Percentiles rank a stretch among this genome's conserved stretches.
Evolutionary conservation across 2,888 invertebrate species (phyloP).

Genomic region (Periphyllus acericola): DNA sequence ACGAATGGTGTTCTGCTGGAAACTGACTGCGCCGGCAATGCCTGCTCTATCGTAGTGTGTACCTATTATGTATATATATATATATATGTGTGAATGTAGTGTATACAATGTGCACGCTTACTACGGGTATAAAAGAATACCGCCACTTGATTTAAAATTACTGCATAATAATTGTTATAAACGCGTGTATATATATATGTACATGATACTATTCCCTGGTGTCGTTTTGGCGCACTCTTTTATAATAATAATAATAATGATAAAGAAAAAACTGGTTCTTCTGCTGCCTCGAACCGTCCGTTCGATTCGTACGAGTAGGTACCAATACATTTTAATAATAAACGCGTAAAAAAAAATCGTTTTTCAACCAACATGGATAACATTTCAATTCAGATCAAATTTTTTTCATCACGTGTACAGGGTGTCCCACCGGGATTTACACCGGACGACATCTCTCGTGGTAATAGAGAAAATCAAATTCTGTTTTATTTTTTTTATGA

Average conservation of each 20-base stretch:
- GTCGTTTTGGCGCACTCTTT: slow-evolving; percentile 30
- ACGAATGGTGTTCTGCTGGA: slow-evolving; percentile 55
- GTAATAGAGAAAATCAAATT: too few relatives aligned
- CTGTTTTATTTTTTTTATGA: too few relatives aligned
- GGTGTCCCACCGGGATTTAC: too few relatives aligned
- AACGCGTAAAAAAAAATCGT: too few relatives aligned
- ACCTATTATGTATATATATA: slow-evolving; percentile 7
- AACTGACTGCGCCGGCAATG: slow-evolving; percentile 41
- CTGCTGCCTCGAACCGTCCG: background rate
- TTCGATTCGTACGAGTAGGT: background rate
- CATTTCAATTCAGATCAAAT: too few relatives aligned
- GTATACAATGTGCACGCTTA: background rate
- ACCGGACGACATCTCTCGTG: too few relatives aligned
- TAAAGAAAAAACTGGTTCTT: slow-evolving; percentile 46
- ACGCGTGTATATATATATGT: background rate
- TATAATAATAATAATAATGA: background rate
- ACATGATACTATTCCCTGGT: slow-evolving; percentile 10
- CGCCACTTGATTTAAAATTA: slow-evolving; percentile 55
- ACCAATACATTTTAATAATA: too few relatives aligned
- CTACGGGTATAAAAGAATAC: slow-evolving; percentile 33
- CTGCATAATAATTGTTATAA: slow-evolving; percentile 39
- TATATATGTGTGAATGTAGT: too few relatives aligned
- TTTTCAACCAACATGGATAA: too few relatives aligned
- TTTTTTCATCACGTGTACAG: too few relatives aligned
- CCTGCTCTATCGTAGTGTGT: slow-evolving; percentile 19